phyloP scores from a whole-genome alignment of 2,888 invertebrate species.

The Alsophila aescularia region DNA sequence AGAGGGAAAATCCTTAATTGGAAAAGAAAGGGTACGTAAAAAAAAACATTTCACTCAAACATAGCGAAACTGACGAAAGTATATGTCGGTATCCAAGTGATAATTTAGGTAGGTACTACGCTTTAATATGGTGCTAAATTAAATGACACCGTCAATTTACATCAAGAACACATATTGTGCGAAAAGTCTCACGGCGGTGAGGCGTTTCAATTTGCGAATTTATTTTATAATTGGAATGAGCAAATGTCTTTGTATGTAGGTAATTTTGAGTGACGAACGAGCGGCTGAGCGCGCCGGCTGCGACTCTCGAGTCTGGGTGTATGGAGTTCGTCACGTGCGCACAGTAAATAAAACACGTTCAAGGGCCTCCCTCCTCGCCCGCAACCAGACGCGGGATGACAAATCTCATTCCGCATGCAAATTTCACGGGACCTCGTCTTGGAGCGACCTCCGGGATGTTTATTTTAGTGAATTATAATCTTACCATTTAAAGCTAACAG shows the following conservation, averaged over 20 bases:
- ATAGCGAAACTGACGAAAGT: not conserved
- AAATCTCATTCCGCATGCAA: conserved; percentile 72
- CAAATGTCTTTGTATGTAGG: conserved; percentile 51
- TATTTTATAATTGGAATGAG: conserved; percentile 59
- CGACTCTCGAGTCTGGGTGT: conserved; percentile 33
- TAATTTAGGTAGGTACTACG: not conserved
- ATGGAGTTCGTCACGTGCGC: conserved; percentile 68
- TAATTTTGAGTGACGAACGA: conserved; percentile 74
- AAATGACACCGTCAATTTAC: not conserved
- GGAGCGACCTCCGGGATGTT: conserved; percentile 49
- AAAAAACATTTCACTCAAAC: no score
- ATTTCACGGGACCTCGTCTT: conserved; percentile 58
- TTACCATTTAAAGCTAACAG: conserved; percentile 45
- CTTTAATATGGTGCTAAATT: not conserved
- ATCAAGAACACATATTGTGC: not conserved
- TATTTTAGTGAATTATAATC: conserved; percentile 53
- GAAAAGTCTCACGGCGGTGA: not conserved
- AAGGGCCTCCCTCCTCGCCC: conserved; percentile 50
- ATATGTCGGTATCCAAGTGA: not conserved
- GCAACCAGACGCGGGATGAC: conserved; percentile 61
- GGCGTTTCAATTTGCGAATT: conserved; percentile 13
- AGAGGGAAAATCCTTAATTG: conserved; percentile 43
- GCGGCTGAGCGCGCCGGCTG: conserved; percentile 66
- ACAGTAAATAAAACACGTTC: conserved; percentile 71
- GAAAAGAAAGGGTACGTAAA: conserved; percentile 11